Percentiles rank a stretch among this genome's conserved stretches.
Conservation (phyloP, 2,888 invertebrate genomes). For the Ormia ochracea region DNA sequence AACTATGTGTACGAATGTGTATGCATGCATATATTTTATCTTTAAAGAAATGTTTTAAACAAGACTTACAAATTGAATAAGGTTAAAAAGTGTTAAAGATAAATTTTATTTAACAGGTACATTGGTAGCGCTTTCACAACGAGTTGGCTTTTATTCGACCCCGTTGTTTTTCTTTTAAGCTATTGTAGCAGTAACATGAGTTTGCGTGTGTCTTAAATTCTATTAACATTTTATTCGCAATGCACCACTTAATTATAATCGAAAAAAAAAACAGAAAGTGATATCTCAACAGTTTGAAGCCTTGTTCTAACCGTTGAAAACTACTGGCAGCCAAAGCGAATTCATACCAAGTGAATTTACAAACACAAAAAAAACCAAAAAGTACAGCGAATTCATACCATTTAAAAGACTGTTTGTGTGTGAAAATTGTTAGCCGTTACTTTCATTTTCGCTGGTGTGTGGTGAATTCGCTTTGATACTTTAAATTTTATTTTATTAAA, state of each 20-base stretch:
- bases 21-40: slow-evolving; percentile 6
- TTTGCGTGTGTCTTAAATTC: slow-evolving; percentile 27
- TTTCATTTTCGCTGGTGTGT: too few relatives aligned
- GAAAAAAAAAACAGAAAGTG: neutral
- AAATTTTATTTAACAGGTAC: slow-evolving; percentile 68
- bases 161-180: slow-evolving; percentile 16
- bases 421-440: too few relatives aligned
- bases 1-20: neutral
- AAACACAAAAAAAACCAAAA: too few relatives aligned
- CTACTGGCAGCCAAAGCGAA: neutral
- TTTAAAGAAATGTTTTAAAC: slow-evolving; percentile 11
- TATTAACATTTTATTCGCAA: slow-evolving; percentile 23
- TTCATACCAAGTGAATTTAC: too few relatives aligned
- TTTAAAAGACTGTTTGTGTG: too few relatives aligned
- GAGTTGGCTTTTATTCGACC: neutral
- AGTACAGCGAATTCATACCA: too few relatives aligned
- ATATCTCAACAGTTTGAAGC: neutral
- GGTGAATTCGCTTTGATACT: too few relatives aligned
- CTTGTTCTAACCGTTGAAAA: neutral
- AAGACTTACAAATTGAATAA: slow-evolving; percentile 45
- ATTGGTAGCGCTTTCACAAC: slow-evolving; percentile 71
- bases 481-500: too few relatives aligned
- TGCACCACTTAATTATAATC: slow-evolving; percentile 41
- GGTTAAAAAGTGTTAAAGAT: slow-evolving; percentile 28
- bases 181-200: slow-evolving; percentile 20